These are phyloP conservation scores for Danio tinwini DNA, from an alignment of 2,797 vertebrate genomes.

Conservation along the genomic window DNA sequence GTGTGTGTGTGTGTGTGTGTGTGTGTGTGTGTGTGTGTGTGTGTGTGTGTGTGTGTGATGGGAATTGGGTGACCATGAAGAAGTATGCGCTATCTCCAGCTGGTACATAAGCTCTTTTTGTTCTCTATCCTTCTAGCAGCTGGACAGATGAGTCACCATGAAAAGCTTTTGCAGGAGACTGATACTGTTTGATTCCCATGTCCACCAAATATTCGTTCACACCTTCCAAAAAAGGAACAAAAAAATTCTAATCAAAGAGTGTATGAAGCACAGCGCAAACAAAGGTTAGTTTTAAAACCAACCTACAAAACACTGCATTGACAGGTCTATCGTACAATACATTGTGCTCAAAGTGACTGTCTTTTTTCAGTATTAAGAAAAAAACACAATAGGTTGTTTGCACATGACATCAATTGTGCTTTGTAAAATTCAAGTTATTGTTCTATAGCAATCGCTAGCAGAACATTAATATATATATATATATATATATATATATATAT, in stretches of 20 bases:
- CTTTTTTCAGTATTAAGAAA: neutral
- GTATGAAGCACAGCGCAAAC: too few species aligned
- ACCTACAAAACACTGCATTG: neutral
- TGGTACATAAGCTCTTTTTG: conserved; percentile 67
- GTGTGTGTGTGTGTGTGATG: conserved; percentile 18
- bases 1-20: too few species aligned
- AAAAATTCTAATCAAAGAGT: too few species aligned
- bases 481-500: too few species aligned
- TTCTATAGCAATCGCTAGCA: too few species aligned
- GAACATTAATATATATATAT: too few species aligned
- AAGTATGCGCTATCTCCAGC: conserved; percentile 62
- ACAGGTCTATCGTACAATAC: neutral
- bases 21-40: too few species aligned
- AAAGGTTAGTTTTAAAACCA: too few species aligned
- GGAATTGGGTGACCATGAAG: conserved; percentile 35
- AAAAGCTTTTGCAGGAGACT: conserved; percentile 47
- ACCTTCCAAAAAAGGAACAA: neutral
- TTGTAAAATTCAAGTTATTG: too few species aligned
- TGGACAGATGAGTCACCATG: conserved; percentile 68
- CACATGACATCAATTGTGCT: too few species aligned
- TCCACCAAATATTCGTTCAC: neutral
- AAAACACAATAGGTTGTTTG: neutral
- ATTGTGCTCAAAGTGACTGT: neutral
- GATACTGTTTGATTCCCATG: conserved; percentile 33
- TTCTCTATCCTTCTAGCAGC: conserved; percentile 62